Base-by-base conservation (phyloP, 1,140 invertebrate species). In the Drosophila mayri region DNA sequence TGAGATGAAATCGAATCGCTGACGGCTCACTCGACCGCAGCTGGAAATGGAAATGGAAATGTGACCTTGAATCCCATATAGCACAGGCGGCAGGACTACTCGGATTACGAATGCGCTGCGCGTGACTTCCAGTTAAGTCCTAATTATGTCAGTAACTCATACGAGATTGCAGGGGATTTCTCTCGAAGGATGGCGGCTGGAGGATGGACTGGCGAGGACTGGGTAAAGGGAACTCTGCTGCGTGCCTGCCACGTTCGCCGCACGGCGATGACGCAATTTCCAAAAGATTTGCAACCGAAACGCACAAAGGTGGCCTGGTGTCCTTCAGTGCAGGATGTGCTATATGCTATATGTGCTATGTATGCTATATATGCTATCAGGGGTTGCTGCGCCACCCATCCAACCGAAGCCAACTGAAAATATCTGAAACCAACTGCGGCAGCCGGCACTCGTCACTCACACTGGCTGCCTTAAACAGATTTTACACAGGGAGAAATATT, bases 131-230 rank as follows among this genome's bases (percentile, higher is more conserved):
- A 87, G 84, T 84, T 87, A 88, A 84, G 84, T 77, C 84, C 84
- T 87, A 87, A 87, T 87, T 87, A 87, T 87, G 84, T 87, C 84
- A 87, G 84, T 87, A 80, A 88, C 84, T 87, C 84, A 82, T 68
- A 82, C 83, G 83, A 87, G 83, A 86, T 86, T 86, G 68, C 74
- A 66, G 25, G 50, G 66, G 66, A 70, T 70, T 70, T 54, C 62
- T 66, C 16, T 47, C 22, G 8, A 25, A 46, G 44, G 12, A 22
- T 43, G 61, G 37, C 37, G 66, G 20, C 37, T 28, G 35, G 57
- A 52, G 58, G 10, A 40, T n/a, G 37, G 47, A 55, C 35, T 30
- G n/a, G 41, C 35, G 11, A 37, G 12, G 12, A 54, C 20, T 30
- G 49, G 59, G 30, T 25, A 50, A 54, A 55, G 64, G 52, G 54